Base-by-base conservation (phyloP, 2,888 invertebrate species). In the Omphaloscelis lunosa region DNA sequence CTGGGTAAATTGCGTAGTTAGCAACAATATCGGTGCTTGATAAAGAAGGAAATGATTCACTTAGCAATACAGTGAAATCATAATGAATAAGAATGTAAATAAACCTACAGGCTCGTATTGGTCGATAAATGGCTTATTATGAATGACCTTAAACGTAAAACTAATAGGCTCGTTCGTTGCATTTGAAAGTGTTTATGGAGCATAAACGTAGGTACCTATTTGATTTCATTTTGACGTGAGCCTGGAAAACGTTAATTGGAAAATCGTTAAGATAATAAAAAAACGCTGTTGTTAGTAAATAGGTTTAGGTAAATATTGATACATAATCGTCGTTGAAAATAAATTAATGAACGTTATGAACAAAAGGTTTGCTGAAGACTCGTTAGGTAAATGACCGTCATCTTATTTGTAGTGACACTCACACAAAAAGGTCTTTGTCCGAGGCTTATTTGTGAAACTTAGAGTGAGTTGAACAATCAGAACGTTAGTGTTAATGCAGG, bases 1-100 rank as follows among this genome's bases (percentile, higher is more conserved):
- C 83, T 83, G 51, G 29, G 69, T 59, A 67, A 53, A 77, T 66
- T 56, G 51, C 71, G 59, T 63, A 63, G 72, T 68, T 71, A 73
- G 56, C 34, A 66, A 83, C 74, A 48, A 71, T 83, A 83, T 68
- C 45, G 41, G 61, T 71, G 66, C 73, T 77, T 68, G 87, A 80
- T 84, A 87, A 73, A 72, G 73, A 63, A 62, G 66, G 48, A 71
- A 77, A 80, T 84, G 53, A 83, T 75, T 85, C 80, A 84, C 63
- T 63, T 66, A 72, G 45, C 63, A 71, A 67, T 80, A 72, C 68
- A 73, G 70, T 77, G 76, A 86, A 85, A 86, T 77, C 72, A 86
- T 75, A 72, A 75, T 67, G 63, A 56, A 7, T 68, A 80, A 34
- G n/a, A 76, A 75, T 71, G 65, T 48, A 69, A 58, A 12, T 45